A percentile compares a stretch with the other conserved stretches of the same genome.
Conservation (phyloP, 2,888 invertebrate species). For the Drosophila eohydei region DNA sequence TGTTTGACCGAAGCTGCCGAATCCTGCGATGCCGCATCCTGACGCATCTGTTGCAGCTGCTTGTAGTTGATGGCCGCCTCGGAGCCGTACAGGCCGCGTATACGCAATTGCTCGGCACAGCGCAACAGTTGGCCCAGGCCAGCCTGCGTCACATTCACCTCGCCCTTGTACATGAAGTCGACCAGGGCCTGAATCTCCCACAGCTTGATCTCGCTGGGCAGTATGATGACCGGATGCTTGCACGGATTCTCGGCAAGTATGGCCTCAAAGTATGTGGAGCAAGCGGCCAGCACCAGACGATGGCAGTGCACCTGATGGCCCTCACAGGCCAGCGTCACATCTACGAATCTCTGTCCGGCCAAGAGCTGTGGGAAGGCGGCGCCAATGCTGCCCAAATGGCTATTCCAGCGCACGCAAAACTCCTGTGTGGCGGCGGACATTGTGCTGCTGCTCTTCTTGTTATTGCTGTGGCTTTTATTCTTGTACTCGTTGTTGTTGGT, state of each 20-base stretch:
- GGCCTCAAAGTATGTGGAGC: slow-evolving; percentile 93
- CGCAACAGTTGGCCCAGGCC: slow-evolving; percentile 92
- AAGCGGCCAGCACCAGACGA: slow-evolving; percentile 93
- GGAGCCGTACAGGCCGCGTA: slow-evolving; percentile 87
- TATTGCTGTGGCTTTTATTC: not conserved
- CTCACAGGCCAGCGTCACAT: slow-evolving; percentile 95
- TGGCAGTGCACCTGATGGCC: slow-evolving; percentile 93
- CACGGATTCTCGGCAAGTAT: slow-evolving; percentile 93
- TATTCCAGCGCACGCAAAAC: slow-evolving; percentile 85
- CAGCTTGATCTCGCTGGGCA: slow-evolving; percentile 93
- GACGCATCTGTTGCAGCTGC: slow-evolving; percentile 78
- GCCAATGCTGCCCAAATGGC: slow-evolving; percentile 85
- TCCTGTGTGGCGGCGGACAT: slow-evolving; percentile 79
- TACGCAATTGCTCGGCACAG: slow-evolving; percentile 93
- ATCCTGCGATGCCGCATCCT: slow-evolving; percentile 34
- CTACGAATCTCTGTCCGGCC: slow-evolving; percentile 88
- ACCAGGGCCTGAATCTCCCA: slow-evolving; percentile 94
- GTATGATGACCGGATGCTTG: slow-evolving; percentile 92
- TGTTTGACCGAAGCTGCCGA: slow-evolving; percentile 8
- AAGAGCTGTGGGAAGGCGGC: slow-evolving; percentile 85
- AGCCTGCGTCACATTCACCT: slow-evolving; percentile 94
- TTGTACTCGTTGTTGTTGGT: not conserved
- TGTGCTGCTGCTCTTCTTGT: slow-evolving; percentile 1
- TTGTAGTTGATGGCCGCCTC: slow-evolving; percentile 84
- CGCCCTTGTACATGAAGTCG: slow-evolving; percentile 96